Conservation (phyloP, 37 sponge, comb jelly and placozoan genomes). For the Halichondria panicea region DNA sequence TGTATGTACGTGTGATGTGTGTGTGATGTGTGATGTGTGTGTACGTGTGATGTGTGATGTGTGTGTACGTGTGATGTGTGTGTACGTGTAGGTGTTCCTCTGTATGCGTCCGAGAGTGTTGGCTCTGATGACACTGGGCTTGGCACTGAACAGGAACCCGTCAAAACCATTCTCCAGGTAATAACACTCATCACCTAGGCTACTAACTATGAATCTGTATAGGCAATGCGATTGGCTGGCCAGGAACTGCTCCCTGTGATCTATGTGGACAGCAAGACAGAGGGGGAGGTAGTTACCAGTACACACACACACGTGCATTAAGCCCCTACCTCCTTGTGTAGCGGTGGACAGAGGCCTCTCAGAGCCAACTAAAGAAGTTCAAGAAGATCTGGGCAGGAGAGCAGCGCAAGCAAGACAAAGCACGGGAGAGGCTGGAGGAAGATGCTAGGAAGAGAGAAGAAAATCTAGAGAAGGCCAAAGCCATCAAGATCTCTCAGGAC, state of each 20-base stretch:
- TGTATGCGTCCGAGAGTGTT: constrained; percentile 85
- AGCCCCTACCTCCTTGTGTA: not conserved
- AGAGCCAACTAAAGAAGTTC: constrained; percentile 91
- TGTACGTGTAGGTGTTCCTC: too few relatives aligned
- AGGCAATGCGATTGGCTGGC: constrained; percentile 68
- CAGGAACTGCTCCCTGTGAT: constrained; percentile 82
- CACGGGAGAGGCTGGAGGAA: constrained; percentile 57
- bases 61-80: too few relatives aligned
- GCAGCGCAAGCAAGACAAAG: constrained; percentile 44
- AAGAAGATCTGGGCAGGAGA: constrained; percentile 80
- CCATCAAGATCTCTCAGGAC: constrained; percentile 69
- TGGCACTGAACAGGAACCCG: constrained; percentile 81
- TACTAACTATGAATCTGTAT: not conserved
- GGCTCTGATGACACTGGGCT: constrained; percentile 88
- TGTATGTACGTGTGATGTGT: too few relatives aligned
- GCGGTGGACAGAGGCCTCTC: constrained; percentile 73
- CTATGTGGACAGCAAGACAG: constrained; percentile 74
- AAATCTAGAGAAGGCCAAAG: constrained; percentile 88
- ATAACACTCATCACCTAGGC: not conserved
- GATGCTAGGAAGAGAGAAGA: constrained; percentile 75
- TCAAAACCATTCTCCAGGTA: constrained; percentile 85
- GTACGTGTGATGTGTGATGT: too few relatives aligned
- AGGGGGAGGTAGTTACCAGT: constrained; percentile 58
- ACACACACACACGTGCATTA: not conserved
- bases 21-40: too few relatives aligned